phyloP scores from a whole-genome alignment of 2,797 vertebrate genomes.

The Chelidonichthys spinosus region DNA sequence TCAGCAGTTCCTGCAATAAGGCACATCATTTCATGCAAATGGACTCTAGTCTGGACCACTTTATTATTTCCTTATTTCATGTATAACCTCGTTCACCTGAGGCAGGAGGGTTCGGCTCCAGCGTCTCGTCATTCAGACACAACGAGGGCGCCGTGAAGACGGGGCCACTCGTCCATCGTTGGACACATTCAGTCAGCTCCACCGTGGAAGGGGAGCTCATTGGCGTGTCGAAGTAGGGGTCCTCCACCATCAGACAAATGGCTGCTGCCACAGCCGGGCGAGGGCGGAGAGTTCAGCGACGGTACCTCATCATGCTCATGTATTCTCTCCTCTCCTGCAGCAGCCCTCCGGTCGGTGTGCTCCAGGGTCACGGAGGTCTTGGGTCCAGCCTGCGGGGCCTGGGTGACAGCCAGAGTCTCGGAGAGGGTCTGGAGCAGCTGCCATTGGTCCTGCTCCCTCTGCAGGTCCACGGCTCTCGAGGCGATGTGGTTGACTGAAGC shows the following conservation, averaged over 20 bases:
- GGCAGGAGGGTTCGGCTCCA: conserved; percentile 33
- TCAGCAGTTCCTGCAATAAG: conserved; percentile 41
- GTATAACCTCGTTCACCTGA: conserved; percentile 55
- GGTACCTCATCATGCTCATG: background rate
- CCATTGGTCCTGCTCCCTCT: conserved; percentile 32
- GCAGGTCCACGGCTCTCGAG: conserved; percentile 6
- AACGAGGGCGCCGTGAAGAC: conserved; percentile 47
- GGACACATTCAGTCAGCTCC: background rate
- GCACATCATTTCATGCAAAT: conserved; percentile 6
- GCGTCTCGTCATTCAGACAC: conserved; percentile 55
- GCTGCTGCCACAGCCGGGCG: conserved; percentile 20
- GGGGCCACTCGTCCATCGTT: conserved; percentile 26
- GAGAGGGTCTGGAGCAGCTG: background rate
- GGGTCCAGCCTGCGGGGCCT: conserved; percentile 14
- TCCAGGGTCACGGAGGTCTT: conserved; percentile 17
- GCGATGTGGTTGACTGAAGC: conserved; percentile 25
- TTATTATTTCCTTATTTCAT: too few relatives aligned
- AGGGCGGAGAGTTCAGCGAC: conserved; percentile 5
- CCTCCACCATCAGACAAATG: conserved; percentile 81
- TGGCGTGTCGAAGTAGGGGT: conserved; percentile 82
- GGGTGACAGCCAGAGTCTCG: background rate
- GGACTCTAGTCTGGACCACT: background rate
- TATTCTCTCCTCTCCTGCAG: conserved; percentile 3
- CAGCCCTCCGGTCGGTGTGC: background rate
- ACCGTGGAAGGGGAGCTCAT: conserved; percentile 31